phyloP scores from a whole-genome alignment of 1,140 invertebrate genomes.

The Penaeus vannamei region DNA sequence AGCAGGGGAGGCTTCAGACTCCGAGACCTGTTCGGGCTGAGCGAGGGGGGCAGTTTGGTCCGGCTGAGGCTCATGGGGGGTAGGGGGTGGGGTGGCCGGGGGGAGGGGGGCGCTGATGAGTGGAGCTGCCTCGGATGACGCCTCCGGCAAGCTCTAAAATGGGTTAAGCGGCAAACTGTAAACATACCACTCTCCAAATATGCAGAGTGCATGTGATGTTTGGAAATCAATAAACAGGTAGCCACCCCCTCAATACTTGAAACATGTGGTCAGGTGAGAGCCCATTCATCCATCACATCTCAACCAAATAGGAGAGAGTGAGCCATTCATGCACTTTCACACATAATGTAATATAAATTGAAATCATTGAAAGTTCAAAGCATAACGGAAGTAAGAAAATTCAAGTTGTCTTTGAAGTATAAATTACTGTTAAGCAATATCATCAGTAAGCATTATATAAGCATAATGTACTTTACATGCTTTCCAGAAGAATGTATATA shows the following conservation, averaged over 20 bases:
- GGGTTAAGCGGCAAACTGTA: conserved; percentile 58
- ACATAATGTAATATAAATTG: conserved; percentile 14
- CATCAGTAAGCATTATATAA: conserved; percentile 27
- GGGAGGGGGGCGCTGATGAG: conserved; percentile 54
- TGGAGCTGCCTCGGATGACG: conserved; percentile 61
- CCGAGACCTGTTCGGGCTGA: conserved; percentile 66
- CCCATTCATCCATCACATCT: neutral
- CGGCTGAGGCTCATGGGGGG: conserved; percentile 61
- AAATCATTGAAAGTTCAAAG: conserved; percentile 14
- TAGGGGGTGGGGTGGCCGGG: conserved; percentile 63
- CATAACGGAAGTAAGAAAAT: conserved; percentile 6
- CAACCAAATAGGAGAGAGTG: conserved; percentile 7
- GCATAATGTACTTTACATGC: conserved; percentile 28
- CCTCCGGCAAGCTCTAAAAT: conserved; percentile 65
- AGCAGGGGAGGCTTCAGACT: conserved; percentile 62
- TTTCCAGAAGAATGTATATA: neutral
- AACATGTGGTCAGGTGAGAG: conserved; percentile 8
- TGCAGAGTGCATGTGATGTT: neutral
- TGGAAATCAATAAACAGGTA: too few relatives aligned
- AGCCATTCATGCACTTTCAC: conserved; percentile 25
- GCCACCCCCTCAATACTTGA: too few relatives aligned
- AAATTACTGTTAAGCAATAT: conserved; percentile 10
- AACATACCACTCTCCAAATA: conserved; percentile 57
- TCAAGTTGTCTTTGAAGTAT: conserved; percentile 19
- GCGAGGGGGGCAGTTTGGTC: conserved; percentile 62